Evolutionary conservation across 2,113 vertebrate species (phyloP).

Genomic region (Cyprinus carpio): DNA sequence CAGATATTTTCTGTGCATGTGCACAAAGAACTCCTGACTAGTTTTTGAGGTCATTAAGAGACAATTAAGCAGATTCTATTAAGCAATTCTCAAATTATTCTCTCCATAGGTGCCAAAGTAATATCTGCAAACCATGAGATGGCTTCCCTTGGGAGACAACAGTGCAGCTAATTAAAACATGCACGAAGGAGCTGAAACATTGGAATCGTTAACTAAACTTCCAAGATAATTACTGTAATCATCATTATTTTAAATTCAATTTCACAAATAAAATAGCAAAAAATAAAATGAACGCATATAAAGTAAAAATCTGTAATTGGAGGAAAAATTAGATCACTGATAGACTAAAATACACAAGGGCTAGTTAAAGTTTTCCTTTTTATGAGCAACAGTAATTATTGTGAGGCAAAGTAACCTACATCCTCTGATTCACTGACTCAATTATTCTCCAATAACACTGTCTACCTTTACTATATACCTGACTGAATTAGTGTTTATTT

Average conservation of each 20-base stretch:
- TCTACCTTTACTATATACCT: neutral
- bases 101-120: constrained; percentile 26
- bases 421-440: neutral
- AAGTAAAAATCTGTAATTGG: constrained; percentile 13
- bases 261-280: constrained; percentile 25
- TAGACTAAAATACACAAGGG: neutral
- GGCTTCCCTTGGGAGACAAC: constrained; percentile 35
- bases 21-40: neutral
- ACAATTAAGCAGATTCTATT: constrained; percentile 42
- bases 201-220: constrained; percentile 33
- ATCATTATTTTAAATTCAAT: neutral
- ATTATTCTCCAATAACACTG: neutral
- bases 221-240: constrained; percentile 3
- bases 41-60: constrained; percentile 30
- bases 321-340: neutral
- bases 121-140: constrained; percentile 45
- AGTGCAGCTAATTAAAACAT: constrained; percentile 37
- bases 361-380: neutral
- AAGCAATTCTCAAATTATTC: constrained; percentile 23
- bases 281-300: constrained; percentile 30
- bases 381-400: neutral
- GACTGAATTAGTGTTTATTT: neutral
- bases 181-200: constrained; percentile 6
- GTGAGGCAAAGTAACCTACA: neutral
- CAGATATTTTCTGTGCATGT: constrained; percentile 3